phyloP scores from a whole-genome alignment of 2,888 invertebrate genomes.

The Mylabris sibirica region DNA sequence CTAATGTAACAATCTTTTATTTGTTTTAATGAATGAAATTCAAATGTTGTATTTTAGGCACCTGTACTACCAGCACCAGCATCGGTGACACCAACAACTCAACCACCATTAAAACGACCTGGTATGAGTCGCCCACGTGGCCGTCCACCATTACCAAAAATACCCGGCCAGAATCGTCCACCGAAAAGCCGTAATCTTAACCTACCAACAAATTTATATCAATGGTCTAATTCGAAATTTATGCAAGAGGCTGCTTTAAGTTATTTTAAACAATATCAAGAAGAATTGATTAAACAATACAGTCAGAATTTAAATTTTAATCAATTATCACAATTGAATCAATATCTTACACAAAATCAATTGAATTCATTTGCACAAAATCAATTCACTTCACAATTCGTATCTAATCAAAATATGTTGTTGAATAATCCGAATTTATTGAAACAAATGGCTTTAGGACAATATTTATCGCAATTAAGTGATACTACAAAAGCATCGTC shows the following conservation, averaged over 20 bases:
- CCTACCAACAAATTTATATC: conserved; percentile 38
- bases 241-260: conserved; percentile 52
- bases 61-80: conserved; percentile 46
- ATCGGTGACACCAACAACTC: conserved; percentile 30
- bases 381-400: conserved; percentile 28
- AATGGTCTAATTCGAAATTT: conserved; percentile 51
- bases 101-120: conserved; percentile 48
- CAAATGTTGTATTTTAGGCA: conserved; percentile 33
- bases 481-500: conserved; percentile 24
- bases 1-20: conserved; percentile 42
- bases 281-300: conserved; percentile 59
- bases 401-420: conserved; percentile 28
- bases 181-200: conserved; percentile 50
- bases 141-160: conserved; percentile 62
- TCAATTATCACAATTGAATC: conserved; percentile 50
- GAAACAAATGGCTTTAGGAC: conserved; percentile 35
- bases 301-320: conserved; percentile 49
- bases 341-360: conserved; percentile 45
- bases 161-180: conserved; percentile 47
- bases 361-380: conserved; percentile 26
- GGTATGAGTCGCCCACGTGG: conserved; percentile 63
- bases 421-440: conserved; percentile 36
- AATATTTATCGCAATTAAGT: conserved; percentile 19
- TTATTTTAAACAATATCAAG: conserved; percentile 60
- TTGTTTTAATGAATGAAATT: neutral